A percentile compares a stretch with the other conserved stretches of the same genome.
Conservation (phyloP, 2,888 invertebrate genomes). For the Automeris io region DNA sequence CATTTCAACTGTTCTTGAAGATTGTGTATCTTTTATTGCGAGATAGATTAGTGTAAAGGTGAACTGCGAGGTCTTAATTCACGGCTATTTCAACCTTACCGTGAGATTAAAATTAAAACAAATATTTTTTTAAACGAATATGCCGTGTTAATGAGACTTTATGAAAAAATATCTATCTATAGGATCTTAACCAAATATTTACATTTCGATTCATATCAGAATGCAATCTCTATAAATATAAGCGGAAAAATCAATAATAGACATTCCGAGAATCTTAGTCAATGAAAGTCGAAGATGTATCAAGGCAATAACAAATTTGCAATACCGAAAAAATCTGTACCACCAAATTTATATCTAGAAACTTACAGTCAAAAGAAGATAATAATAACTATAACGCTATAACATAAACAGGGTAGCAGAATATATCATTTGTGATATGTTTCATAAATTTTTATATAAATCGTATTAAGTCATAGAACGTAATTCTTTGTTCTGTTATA, state of each 20-base stretch:
- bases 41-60: background rate
- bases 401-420: no score
- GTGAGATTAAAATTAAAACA: conserved; percentile 1
- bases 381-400: no score
- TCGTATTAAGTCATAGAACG: no score
- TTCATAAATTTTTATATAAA: no score
- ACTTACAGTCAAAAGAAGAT: no score
- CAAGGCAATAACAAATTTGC: background rate
- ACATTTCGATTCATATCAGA: conserved; percentile 7
- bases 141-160: conserved; percentile 15
- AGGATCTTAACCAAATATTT: conserved; percentile 13
- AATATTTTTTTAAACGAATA: conserved; percentile 18
- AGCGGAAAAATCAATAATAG: conserved; percentile 1
- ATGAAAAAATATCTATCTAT: conserved; percentile 19
- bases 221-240: conserved; percentile 1
- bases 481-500: no score
- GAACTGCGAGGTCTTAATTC: conserved; percentile 10
- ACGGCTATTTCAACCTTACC: conserved; percentile 12
- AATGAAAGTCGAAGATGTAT: background rate
- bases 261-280: conserved; percentile 7
- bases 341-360: no score
- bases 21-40: background rate
- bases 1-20: background rate
- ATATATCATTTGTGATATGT: no score
- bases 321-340: background rate